Percentiles rank a stretch among this genome's conserved stretches.
Conservation (phyloP, 2,113 vertebrate species). For the Pollachius pollachius region DNA sequence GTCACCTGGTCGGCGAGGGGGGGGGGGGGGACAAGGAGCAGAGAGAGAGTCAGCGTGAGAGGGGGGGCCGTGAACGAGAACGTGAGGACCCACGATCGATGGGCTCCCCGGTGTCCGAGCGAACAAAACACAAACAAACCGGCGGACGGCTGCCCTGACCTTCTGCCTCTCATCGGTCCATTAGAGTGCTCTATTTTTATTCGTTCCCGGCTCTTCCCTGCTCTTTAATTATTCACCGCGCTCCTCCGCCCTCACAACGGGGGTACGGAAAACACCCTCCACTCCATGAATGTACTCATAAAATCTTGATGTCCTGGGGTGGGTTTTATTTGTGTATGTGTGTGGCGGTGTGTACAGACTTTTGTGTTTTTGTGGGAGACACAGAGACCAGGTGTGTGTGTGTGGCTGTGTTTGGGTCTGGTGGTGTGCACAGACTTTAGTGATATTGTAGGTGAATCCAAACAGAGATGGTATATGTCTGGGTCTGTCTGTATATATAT, state of each 20-base stretch:
- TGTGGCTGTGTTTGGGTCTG: no score
- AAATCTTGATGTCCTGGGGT: slow-evolving; percentile 61
- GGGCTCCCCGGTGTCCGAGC: not conserved
- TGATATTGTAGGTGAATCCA: no score
- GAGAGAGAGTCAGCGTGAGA: not conserved
- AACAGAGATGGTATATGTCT: no score
- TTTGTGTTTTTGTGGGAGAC: no score
- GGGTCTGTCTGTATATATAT: not conserved
- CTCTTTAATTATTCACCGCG: slow-evolving; percentile 67
- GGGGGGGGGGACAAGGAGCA: slow-evolving; percentile 13
- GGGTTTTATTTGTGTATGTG: slow-evolving; percentile 8
- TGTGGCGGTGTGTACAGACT: not conserved
- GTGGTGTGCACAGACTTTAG: no score
- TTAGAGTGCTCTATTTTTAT: slow-evolving; percentile 65
- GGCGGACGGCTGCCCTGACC: slow-evolving; percentile 41
- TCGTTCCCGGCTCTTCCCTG: slow-evolving; percentile 37
- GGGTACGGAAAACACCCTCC: slow-evolving; percentile 53
- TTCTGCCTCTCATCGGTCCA: slow-evolving; percentile 48
- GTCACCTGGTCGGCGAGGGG: slow-evolving; percentile 78
- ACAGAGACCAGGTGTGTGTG: not conserved
- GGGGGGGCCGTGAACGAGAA: not conserved
- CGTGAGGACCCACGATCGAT: not conserved
- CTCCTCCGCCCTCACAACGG: slow-evolving; percentile 38
- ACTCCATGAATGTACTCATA: slow-evolving; percentile 45
- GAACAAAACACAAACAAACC: not conserved